Base-by-base conservation (phyloP, 2,888 invertebrate species). In the Beris morrisii region DNA sequence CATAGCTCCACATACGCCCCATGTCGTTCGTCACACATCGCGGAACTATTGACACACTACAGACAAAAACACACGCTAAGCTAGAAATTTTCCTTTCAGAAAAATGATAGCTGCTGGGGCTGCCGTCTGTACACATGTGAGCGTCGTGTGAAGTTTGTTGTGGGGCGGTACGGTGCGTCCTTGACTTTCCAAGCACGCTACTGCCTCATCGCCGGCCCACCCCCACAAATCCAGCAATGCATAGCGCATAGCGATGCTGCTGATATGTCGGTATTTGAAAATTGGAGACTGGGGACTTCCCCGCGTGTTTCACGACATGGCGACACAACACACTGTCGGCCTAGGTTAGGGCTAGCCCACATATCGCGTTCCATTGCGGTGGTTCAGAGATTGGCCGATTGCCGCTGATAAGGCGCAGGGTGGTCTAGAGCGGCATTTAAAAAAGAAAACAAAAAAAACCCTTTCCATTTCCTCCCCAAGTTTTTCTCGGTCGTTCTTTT, bases 281-380 rank as follows among this genome's bases (percentile, higher is more conserved):
- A 22, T 22, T 22, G 22, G 22, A 22, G 22, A 22, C 22, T 22
- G 22, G 22, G 22, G 22, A 22, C 22, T 22, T 22, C 22, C 22
- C 22, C 22, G 22, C 57, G 50, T 11, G 22, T 12, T 6, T 28
- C 22, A 15, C 12, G 22, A 12, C 28, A 45, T 45, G 12, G 13
- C 50, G 48, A 38, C 48, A 48, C 12, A 59, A 59, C 22, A 22
- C 22, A 22, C 59, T 58, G 4, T 48, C 15, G 50, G 59, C 59
- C 59, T 59, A 46, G 59, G 59, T 59, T 59, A 59, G 59, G 59
- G 46, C 59, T 59, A 59, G 48, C 48, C 48, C 59, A 59, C 13
- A 59, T 48, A 58, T 57, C 48, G n/a, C 38, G 13, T 38, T 59
- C 15, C 50, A 28, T 7, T 58, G 45, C 55, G 31, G 58, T 28